phyloP scores from a whole-genome alignment of 2,888 invertebrate genomes.

The Sthenelais limicola region DNA sequence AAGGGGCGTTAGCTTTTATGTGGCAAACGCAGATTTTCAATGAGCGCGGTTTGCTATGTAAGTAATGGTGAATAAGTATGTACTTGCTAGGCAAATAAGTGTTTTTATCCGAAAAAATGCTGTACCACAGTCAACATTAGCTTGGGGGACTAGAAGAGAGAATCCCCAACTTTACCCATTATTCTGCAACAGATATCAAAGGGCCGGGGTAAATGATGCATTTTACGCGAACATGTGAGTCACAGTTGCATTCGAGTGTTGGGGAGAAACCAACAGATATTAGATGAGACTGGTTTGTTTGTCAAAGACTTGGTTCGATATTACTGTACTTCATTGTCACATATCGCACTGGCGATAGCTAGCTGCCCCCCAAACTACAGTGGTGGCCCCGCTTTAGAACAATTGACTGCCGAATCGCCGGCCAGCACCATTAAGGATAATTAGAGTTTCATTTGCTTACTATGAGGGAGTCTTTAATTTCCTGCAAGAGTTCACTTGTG shows the following conservation, averaged over 20 bases:
- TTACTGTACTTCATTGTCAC: conserved; percentile 10
- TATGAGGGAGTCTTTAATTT: conserved; percentile 31
- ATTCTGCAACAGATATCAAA: conserved; percentile 40
- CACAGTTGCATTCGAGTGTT: conserved; percentile 14
- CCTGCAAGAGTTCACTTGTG: conserved; percentile 39
- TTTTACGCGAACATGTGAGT: conserved; percentile 22
- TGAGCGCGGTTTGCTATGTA: too few relatives aligned
- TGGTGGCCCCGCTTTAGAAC: conserved; percentile 28
- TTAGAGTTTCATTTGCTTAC: conserved; percentile 35
- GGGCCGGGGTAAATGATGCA: conserved; percentile 26
- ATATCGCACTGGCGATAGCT: conserved; percentile 24
- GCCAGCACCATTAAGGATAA: conserved; percentile 27
- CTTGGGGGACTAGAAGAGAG: neutral
- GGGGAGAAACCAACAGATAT: neutral
- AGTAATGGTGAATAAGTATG: too few relatives aligned
- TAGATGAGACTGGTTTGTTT: conserved; percentile 9
- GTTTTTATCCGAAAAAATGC: neutral
- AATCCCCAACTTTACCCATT: conserved; percentile 36
- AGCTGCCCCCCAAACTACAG: conserved; percentile 31
- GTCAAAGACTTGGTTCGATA: conserved; percentile 19
- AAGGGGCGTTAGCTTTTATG: too few relatives aligned
- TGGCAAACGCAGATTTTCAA: too few relatives aligned
- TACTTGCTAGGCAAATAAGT: neutral
- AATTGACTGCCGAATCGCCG: conserved; percentile 23
- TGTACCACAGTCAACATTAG: too few relatives aligned